Conservation (phyloP, 2,797 vertebrate species). For the Euphonia xanthogaster region DNA sequence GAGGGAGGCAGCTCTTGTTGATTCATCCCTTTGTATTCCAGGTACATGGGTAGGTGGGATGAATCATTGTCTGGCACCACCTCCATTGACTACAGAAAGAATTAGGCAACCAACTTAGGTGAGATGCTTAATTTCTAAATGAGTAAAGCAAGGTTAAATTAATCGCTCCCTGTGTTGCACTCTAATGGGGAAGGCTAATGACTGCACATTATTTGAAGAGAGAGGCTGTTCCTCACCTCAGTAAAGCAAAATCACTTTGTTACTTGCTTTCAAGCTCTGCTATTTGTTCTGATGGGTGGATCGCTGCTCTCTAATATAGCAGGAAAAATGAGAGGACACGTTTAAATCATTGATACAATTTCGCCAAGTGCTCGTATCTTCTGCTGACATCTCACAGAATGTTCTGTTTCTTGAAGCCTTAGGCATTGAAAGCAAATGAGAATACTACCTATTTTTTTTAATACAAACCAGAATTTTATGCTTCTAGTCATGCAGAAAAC, state of each 20-base stretch:
- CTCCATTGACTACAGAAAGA: constrained; percentile 6
- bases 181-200: background rate
- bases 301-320: background rate
- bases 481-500: constrained; percentile 15
- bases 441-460: background rate
- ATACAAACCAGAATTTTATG: constrained; percentile 27
- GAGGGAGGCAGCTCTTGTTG: background rate
- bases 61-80: constrained; percentile 32
- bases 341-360: background rate
- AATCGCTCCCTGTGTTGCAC: background rate
- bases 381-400: background rate
- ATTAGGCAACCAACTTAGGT: background rate
- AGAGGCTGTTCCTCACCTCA: background rate
- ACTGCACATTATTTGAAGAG: background rate
- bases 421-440: background rate
- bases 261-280: background rate
- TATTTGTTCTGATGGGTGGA: background rate
- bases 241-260: background rate
- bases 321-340: background rate
- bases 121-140: background rate
- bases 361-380: background rate
- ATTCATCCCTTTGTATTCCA: background rate
- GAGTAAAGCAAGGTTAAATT: background rate
- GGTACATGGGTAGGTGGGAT: background rate
- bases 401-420: background rate